Evolutionary conservation across 64 coral and sea anemone genomes (phyloP).

Genomic region (Stichodactyla helianthus): DNA sequence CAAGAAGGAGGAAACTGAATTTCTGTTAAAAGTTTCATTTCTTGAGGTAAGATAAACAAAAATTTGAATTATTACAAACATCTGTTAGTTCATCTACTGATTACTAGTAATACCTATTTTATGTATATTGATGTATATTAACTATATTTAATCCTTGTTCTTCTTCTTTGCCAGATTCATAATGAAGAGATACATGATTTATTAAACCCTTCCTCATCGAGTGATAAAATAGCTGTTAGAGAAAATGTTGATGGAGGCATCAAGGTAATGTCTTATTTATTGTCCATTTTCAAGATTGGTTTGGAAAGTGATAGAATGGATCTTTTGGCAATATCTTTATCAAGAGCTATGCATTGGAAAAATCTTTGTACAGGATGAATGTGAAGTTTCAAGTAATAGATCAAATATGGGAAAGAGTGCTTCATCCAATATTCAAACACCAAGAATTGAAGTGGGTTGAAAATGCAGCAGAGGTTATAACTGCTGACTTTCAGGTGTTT

Average conservation of each 20-base stretch:
- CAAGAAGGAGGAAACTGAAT: constrained; percentile 66
- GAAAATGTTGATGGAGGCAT: constrained; percentile 86
- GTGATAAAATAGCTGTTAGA: constrained; percentile 80
- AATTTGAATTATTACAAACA: background rate
- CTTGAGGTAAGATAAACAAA: constrained; percentile 61
- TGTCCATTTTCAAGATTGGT: no score
- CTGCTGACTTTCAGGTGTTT: no score
- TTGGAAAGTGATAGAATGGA: no score
- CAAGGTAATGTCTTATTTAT: constrained; percentile 38
- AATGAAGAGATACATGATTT: constrained; percentile 97
- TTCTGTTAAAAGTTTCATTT: constrained; percentile 85
- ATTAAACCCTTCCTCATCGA: constrained; percentile 51
- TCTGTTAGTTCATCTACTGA: no score
- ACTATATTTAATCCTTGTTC: background rate
- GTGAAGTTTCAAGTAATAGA: no score
- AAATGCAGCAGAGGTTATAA: no score
- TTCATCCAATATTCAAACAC: no score
- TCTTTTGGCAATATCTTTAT: no score
- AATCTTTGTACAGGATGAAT: no score
- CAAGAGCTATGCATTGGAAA: no score
- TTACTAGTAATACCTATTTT: background rate
- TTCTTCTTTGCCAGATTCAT: constrained; percentile 60
- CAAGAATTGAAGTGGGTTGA: no score
- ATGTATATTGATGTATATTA: background rate
- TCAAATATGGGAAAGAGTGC: no score